Conservation (phyloP, 2,888 invertebrate genomes). For the Ochlodes sylvanus region DNA sequence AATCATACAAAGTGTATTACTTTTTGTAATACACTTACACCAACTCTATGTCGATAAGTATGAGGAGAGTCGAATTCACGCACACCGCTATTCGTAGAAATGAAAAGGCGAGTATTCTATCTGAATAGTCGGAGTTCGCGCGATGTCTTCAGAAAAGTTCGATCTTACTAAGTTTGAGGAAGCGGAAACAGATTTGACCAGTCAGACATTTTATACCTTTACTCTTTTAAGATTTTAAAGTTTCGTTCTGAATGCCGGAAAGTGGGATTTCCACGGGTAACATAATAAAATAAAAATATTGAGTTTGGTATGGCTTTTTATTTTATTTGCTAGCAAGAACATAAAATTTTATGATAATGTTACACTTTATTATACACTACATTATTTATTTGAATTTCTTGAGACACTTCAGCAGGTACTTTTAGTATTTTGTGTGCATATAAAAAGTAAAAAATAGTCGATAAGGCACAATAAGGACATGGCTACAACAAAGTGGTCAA, state of each 20-base stretch:
- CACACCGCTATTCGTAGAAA: slow-evolving; percentile 12
- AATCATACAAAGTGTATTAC: too few species aligned
- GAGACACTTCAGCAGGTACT: too few species aligned
- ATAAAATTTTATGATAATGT: too few species aligned
- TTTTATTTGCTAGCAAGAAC: too few species aligned
- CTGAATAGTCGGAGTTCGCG: not conserved
- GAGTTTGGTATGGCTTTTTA: not conserved
- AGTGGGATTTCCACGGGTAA: not conserved
- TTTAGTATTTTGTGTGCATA: too few species aligned
- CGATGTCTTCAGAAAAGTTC: slow-evolving; percentile 25
- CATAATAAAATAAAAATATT: not conserved
- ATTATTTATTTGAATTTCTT: too few species aligned
- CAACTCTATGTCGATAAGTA: too few species aligned
- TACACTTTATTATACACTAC: too few species aligned
- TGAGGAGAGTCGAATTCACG: not conserved
- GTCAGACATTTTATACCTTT: slow-evolving; percentile 21
- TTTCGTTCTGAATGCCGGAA: slow-evolving; percentile 4
- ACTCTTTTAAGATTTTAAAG: slow-evolving; percentile 21
- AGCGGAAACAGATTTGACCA: slow-evolving; percentile 31
- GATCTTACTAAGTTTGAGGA: slow-evolving; percentile 17
- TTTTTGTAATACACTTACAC: too few species aligned
- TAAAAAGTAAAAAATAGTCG: too few species aligned
- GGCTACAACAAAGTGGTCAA: too few species aligned
- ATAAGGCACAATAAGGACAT: too few species aligned
- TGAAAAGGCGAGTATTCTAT: slow-evolving; percentile 24